A percentile compares a stretch with the other conserved stretches of the same genome.
Conservation (phyloP, 2,888 invertebrate genomes). For the Antitype chi region DNA sequence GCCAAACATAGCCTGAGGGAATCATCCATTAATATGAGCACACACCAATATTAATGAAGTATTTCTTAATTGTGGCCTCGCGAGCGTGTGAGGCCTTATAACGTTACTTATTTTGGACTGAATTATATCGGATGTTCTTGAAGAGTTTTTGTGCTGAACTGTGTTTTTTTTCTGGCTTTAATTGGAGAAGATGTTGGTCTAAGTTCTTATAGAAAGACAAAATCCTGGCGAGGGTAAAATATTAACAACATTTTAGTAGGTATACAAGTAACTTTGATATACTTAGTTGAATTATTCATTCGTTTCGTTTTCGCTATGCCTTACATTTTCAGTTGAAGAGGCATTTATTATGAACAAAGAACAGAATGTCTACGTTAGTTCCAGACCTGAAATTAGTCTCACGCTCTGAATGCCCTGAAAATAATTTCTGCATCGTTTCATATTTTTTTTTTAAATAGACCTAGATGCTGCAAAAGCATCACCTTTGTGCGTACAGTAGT, state of each 20-base stretch:
- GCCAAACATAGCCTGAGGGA: slow-evolving; percentile 49
- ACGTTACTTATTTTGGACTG: background rate
- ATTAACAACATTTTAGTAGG: background rate
- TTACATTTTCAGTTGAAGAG: too few species aligned
- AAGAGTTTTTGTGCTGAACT: background rate
- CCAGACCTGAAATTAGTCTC: background rate
- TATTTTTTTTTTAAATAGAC: background rate
- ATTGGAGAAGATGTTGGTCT: background rate
- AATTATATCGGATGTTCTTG: background rate
- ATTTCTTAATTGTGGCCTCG: slow-evolving; percentile 47
- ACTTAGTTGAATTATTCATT: background rate
- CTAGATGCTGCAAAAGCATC: too few species aligned
- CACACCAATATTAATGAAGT: slow-evolving; percentile 59
- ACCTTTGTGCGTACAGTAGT: too few species aligned
- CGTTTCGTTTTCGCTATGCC: background rate
- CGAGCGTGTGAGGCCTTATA: slow-evolving; percentile 31
- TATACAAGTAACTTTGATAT: background rate
- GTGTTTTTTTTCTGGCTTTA: background rate
- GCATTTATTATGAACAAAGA: background rate
- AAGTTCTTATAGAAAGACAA: background rate
- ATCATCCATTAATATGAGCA: slow-evolving; percentile 58
- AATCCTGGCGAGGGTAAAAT: background rate
- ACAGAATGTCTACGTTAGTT: background rate
- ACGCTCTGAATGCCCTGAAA: background rate
- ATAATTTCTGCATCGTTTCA: background rate